Conservation (phyloP, 2,113 vertebrate species). For the Malurus cyaneus region DNA sequence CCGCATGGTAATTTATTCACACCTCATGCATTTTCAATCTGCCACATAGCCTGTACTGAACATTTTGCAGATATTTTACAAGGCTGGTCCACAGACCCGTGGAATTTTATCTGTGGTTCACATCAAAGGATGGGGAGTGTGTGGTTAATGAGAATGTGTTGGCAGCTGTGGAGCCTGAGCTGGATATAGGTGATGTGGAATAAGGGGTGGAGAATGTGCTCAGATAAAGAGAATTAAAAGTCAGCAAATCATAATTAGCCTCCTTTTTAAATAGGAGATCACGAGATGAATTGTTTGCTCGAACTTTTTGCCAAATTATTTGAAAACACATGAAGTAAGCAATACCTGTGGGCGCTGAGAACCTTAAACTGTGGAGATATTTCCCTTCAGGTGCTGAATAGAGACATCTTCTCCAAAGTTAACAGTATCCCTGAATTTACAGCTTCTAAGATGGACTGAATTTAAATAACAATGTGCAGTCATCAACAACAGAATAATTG, state of each 20-base stretch:
- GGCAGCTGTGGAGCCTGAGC: neutral
- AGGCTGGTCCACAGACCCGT: neutral
- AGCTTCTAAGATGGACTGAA: neutral
- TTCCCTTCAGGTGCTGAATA: neutral
- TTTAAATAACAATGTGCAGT: neutral
- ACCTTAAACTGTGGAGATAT: neutral
- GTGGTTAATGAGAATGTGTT: no score
- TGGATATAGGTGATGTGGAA: neutral
- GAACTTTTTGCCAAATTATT: neutral
- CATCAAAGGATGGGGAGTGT: fast-evolving
- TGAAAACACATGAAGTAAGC: neutral
- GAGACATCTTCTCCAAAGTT: neutral
- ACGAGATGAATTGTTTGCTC: neutral
- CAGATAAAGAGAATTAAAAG: neutral
- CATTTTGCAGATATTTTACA: neutral
- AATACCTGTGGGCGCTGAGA: neutral
- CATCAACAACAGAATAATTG: neutral
- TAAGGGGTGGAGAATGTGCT: neutral
- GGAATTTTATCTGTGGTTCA: neutral
- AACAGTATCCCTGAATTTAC: neutral
- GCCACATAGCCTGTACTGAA: no score
- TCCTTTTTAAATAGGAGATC: neutral
- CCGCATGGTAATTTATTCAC: neutral
- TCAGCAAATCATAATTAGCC: neutral
- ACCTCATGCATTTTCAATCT: neutral